Evolutionary conservation across 92 coral and sea anemone genomes (phyloP).

Genomic region (Plumapathes pennacea): DNA sequence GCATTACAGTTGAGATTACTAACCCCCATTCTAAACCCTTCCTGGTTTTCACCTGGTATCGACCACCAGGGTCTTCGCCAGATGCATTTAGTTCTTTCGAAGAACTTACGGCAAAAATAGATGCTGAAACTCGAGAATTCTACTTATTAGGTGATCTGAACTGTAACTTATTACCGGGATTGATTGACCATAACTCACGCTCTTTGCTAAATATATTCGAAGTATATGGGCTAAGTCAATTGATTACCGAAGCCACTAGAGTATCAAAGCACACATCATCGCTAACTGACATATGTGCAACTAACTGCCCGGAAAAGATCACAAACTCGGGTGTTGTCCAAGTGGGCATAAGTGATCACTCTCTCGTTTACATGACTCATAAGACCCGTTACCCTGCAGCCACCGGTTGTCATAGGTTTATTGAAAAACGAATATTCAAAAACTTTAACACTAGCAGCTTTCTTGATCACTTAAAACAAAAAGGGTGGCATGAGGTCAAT

Average conservation of each 20-base stretch:
- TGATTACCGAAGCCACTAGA: slow-evolving; percentile 8
- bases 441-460: slow-evolving; percentile 10
- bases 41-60: background rate
- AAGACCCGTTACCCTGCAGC: slow-evolving; percentile 12
- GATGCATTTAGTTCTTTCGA: background rate
- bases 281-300: background rate
- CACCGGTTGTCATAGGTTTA: slow-evolving; percentile 4
- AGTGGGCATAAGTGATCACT: slow-evolving; percentile 35
- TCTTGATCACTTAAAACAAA: slow-evolving; percentile 10
- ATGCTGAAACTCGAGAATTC: slow-evolving; percentile 19
- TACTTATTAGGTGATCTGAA: slow-evolving; percentile 35
- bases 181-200: background rate
- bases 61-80: slow-evolving; percentile 4
- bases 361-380: slow-evolving; percentile 28
- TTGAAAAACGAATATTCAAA: slow-evolving; percentile 16
- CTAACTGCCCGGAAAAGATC: slow-evolving; percentile 20
- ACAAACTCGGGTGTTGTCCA: slow-evolving; percentile 29
- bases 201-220: slow-evolving; percentile 1
- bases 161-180: slow-evolving; percentile 16
- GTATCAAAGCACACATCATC: slow-evolving; percentile 10
- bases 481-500: slow-evolving; percentile 10
- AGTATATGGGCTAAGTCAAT: slow-evolving; percentile 12
- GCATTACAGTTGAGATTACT: background rate
- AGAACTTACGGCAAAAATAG: slow-evolving; percentile 4
- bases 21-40: slow-evolving; percentile 3